Conservation (phyloP, 2,113 vertebrate genomes). For the Sardina pilchardus region DNA sequence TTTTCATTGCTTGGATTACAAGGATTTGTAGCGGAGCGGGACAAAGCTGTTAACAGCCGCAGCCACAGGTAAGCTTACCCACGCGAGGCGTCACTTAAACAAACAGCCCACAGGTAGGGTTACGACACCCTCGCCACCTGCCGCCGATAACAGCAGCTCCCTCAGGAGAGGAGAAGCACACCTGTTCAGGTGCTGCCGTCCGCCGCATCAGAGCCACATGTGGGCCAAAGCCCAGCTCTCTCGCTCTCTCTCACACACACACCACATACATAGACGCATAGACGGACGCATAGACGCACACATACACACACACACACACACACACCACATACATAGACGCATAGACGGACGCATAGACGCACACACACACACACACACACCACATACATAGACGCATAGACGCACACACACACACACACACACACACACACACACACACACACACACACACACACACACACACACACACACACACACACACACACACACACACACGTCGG, state of each 20-base stretch:
- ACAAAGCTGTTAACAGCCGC: neutral
- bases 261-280: neutral
- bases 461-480: neutral
- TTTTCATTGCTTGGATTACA: conserved; percentile 12
- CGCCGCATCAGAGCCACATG: neutral
- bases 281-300: neutral
- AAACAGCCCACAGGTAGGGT: conserved; percentile 28
- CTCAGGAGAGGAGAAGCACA: neutral
- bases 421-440: neutral
- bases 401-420: neutral
- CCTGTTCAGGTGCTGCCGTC: neutral
- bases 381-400: neutral
- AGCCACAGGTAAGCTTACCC: conserved; percentile 10
- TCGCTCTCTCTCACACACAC: neutral
- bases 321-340: neutral
- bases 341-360: neutral
- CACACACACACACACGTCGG: conserved; percentile 39
- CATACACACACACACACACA: neutral
- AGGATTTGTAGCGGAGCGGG: conserved; percentile 8
- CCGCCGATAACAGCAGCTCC: neutral
- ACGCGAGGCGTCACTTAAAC: neutral
- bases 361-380: conserved; percentile 16
- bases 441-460: neutral
- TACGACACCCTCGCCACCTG: neutral
- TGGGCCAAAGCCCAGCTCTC: neutral